Evolutionary conservation across 2,888 invertebrate genomes (phyloP).

Genomic region (Drosophila incognita): DNA sequence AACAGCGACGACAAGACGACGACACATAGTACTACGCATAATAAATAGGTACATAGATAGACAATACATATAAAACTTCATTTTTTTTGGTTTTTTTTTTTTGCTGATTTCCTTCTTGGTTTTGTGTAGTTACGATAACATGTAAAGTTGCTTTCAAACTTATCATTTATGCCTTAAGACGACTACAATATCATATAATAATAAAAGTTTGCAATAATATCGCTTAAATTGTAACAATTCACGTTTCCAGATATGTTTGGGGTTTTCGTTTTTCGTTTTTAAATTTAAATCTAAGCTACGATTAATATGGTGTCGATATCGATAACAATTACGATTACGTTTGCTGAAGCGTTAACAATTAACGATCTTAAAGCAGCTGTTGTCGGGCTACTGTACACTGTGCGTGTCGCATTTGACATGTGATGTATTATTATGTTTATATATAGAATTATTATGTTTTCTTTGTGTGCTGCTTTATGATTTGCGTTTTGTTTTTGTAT

Average conservation of each 20-base stretch:
- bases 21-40: constrained; percentile 63
- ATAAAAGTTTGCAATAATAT: constrained; percentile 39
- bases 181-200: constrained; percentile 31
- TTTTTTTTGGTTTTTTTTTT: constrained; percentile 4
- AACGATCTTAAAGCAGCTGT: constrained; percentile 31
- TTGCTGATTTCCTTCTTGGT: not conserved
- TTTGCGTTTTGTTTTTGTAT: constrained; percentile 15
- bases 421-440: constrained; percentile 15
- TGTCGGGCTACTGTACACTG: constrained; percentile 72
- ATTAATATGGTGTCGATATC: constrained; percentile 19
- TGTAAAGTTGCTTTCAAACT: constrained; percentile 31
- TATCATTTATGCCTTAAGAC: constrained; percentile 9
- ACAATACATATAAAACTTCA: constrained; percentile 15
- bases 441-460: constrained; percentile 11
- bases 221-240: constrained; percentile 66
- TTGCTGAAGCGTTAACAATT: constrained; percentile 41
- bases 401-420: constrained; percentile 25
- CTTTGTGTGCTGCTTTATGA: constrained; percentile 19
- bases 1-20: constrained; percentile 82
- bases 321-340: constrained; percentile 36
- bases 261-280: constrained; percentile 37
- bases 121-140: constrained; percentile 28
- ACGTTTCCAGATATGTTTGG: constrained; percentile 66
- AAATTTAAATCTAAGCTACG: constrained; percentile 31
- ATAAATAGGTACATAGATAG: constrained; percentile 60